phyloP scores from a whole-genome alignment of 2,113 vertebrate genomes.

The Tauraco erythrolophus region DNA sequence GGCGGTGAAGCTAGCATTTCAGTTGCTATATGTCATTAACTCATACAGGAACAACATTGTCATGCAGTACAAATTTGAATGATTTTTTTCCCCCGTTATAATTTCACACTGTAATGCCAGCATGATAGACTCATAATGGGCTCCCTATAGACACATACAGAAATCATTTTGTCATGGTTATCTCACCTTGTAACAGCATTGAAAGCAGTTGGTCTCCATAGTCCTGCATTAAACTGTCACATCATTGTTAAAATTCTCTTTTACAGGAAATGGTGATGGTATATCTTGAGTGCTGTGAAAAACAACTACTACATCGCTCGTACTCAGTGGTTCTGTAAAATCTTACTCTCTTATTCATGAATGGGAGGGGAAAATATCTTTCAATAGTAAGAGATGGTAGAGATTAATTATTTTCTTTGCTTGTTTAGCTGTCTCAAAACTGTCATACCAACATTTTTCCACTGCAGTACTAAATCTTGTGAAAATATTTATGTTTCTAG shows the following conservation, averaged over 20 bases:
- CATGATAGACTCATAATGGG: slow-evolving; percentile 49
- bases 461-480: neutral
- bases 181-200: slow-evolving; percentile 52
- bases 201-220: slow-evolving; percentile 40
- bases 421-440: neutral
- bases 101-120: slow-evolving; percentile 46
- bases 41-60: neutral
- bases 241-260: slow-evolving; percentile 18
- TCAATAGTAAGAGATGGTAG: neutral
- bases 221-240: slow-evolving; percentile 57
- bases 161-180: slow-evolving; percentile 65
- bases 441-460: neutral
- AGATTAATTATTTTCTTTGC: neutral
- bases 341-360: neutral
- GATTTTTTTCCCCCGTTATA: neutral
- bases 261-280: neutral
- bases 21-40: neutral
- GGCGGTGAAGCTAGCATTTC: neutral
- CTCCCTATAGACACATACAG: slow-evolving; percentile 48
- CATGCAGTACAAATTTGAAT: slow-evolving; percentile 15
- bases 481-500: neutral
- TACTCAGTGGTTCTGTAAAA: neutral
- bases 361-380: neutral
- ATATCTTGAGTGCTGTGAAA: slow-evolving; percentile 12
- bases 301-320: neutral